Evolutionary conservation across 1,140 invertebrate genomes (phyloP).

Genomic region (Cardiocondyla obscurior): DNA sequence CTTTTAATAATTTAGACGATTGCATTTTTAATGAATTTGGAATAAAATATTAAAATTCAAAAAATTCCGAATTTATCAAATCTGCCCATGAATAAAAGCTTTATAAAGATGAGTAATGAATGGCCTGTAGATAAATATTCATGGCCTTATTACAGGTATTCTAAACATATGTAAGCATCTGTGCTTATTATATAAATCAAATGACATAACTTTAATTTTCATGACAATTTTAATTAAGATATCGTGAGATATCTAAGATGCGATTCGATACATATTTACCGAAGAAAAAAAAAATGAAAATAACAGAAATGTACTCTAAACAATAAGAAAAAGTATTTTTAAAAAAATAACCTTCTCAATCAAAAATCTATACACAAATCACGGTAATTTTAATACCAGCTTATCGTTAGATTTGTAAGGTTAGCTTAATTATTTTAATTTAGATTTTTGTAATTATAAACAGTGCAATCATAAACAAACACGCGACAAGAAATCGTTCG

Average conservation of each 20-base stretch:
- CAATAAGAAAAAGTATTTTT: constrained; percentile 71
- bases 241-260: not conserved
- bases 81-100: not conserved
- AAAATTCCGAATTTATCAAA: not conserved
- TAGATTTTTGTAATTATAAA: constrained; percentile 80
- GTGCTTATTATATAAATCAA: constrained; percentile 67
- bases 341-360: constrained; percentile 69
- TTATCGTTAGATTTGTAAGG: constrained; percentile 74
- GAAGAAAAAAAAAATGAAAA: constrained; percentile 20
- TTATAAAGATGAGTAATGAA: constrained; percentile 14
- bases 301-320: constrained; percentile 57
- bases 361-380: constrained; percentile 67
- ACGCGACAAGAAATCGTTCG: constrained; percentile 73
- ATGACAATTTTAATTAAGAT: constrained; percentile 59
- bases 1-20: not conserved
- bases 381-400: constrained; percentile 75
- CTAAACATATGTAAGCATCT: constrained; percentile 58
- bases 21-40: constrained; percentile 7
- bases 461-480: constrained; percentile 80
- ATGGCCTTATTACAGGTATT: constrained; percentile 33
- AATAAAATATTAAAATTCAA: constrained; percentile 1
- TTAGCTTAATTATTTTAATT: constrained; percentile 78
- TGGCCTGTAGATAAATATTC: constrained; percentile 14
- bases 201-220: constrained; percentile 53
- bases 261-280: constrained; percentile 53